Percentiles rank a stretch among this genome's conserved stretches.
phyloP scores from a whole-genome alignment of 2,797 vertebrate genomes.

The Clarias laeviceps region DNA sequence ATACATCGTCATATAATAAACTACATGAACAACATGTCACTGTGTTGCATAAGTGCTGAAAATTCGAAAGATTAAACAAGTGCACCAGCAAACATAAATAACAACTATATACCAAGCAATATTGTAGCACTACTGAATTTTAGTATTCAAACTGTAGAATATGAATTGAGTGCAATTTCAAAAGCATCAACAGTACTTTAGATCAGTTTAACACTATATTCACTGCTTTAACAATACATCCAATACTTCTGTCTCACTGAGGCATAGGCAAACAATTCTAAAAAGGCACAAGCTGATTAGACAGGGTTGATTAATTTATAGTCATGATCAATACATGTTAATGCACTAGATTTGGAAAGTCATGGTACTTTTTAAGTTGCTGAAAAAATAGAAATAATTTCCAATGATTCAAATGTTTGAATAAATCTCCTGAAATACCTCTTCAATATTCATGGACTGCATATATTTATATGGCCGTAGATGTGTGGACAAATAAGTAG shows the following conservation, averaged over 20 bases:
- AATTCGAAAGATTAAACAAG: conserved; percentile 50
- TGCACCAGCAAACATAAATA: conserved; percentile 49
- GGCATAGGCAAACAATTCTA: conserved; percentile 58
- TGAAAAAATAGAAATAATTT: conserved; percentile 45
- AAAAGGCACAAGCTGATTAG: conserved; percentile 61
- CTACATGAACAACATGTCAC: conserved; percentile 54
- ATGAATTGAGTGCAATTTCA: conserved; percentile 55
- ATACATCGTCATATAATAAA: conserved; percentile 48
- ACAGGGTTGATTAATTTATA: conserved; percentile 40
- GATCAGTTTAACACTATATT: conserved; percentile 53
- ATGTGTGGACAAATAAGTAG: conserved; percentile 20
- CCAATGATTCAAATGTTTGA: conserved; percentile 26
- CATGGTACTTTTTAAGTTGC: conserved; percentile 28
- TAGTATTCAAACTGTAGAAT: conserved; percentile 52
- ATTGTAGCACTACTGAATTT: conserved; percentile 49
- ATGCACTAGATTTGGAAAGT: conserved; percentile 25
- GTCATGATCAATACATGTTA: conserved; percentile 28
- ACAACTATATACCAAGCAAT: conserved; percentile 56
- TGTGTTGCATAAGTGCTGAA: conserved; percentile 56
- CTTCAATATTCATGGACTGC: conserved; percentile 33
- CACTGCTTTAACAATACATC: conserved; percentile 58
- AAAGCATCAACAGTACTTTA: conserved; percentile 56
- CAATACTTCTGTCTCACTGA: conserved; percentile 51
- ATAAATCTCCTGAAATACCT: conserved; percentile 31
- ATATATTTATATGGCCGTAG: conserved; percentile 39